Evolutionary conservation across 2,797 vertebrate genomes (phyloP), one percentile per base, ranked within the genome.

Genomic region (Megaceryle alcyon): DNA sequence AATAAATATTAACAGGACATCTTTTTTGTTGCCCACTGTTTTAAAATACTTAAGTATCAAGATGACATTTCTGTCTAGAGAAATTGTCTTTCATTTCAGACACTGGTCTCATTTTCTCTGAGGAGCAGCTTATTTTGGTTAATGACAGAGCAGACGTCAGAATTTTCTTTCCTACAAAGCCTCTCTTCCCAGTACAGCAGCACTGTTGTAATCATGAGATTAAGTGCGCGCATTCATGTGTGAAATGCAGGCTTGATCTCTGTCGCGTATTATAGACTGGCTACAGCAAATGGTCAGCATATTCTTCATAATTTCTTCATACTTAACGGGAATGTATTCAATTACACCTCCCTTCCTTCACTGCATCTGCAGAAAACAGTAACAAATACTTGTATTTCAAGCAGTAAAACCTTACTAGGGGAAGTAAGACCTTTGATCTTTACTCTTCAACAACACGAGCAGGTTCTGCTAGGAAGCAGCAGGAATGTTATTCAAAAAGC

Each of bases 231-330:
- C 97, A 97, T 97, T 98, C 97, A 97, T 92, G 97, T 98, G 98
- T 98, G 98, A 99, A 99, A 99, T 97, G 97, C 97, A 97, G 98
- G 97, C 97, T 98, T 98, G 98, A 98, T 98, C 98, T 95, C 97
- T 94, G 97, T 79, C 98, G 98, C 97, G 94, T 96, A 97, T 93
- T 84, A 90, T 35, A 94, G 94, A 82, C 82, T 77, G 97, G 90
- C 97, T 98, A 73, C 89, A 98, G 98, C 97, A 97, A 98, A 97
- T 29, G 96, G 96, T 60, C 77, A 91, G 83, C 96, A 94, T 95
- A 87, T 56, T 97, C 97, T 95, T 98, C 95, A 96, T 90, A 86
- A 96, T 96, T 97, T 88, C 90, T 39, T 82, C 93, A 97, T 44
- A 95, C 95, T 79, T 72, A 98, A 97, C 97, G 97, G 93, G 93